Conservation (phyloP, 2,797 vertebrate genomes). For the Malurus leucopterus region DNA sequence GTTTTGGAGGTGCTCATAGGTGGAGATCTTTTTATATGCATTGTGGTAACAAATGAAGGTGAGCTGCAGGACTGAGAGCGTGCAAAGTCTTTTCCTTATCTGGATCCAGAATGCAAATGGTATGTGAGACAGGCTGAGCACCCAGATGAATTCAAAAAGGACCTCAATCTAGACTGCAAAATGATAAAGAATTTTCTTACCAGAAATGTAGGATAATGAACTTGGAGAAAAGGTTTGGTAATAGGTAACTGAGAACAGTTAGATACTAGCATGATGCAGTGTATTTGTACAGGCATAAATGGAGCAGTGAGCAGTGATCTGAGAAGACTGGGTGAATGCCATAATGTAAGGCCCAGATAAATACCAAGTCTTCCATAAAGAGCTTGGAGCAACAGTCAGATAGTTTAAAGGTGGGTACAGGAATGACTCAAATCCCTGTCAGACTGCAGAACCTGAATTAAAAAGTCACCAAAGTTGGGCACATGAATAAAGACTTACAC, state of each 20-base stretch:
- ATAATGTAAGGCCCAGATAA: background rate
- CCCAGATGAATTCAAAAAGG: background rate
- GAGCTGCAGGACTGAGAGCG: background rate
- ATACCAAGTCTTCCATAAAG: background rate
- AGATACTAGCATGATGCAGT: background rate
- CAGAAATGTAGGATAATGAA: background rate
- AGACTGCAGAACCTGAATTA: background rate
- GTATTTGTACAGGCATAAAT: background rate
- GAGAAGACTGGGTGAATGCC: background rate
- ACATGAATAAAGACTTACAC: background rate
- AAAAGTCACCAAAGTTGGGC: rapidly evolving
- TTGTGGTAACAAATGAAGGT: background rate
- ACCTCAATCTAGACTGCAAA: background rate
- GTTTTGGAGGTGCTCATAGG: background rate
- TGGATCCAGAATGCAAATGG: background rate
- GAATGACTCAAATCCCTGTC: background rate
- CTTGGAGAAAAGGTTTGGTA: background rate
- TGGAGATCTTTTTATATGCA: background rate
- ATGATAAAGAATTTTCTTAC: background rate
- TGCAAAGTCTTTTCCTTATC: background rate
- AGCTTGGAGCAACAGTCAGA: background rate
- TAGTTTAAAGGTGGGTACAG: background rate
- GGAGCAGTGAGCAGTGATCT: background rate
- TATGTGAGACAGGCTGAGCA: background rate
- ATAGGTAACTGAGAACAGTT: background rate